Base-by-base conservation (phyloP, 2,797 vertebrate genomes). In the Anguilla pacifica region DNA sequence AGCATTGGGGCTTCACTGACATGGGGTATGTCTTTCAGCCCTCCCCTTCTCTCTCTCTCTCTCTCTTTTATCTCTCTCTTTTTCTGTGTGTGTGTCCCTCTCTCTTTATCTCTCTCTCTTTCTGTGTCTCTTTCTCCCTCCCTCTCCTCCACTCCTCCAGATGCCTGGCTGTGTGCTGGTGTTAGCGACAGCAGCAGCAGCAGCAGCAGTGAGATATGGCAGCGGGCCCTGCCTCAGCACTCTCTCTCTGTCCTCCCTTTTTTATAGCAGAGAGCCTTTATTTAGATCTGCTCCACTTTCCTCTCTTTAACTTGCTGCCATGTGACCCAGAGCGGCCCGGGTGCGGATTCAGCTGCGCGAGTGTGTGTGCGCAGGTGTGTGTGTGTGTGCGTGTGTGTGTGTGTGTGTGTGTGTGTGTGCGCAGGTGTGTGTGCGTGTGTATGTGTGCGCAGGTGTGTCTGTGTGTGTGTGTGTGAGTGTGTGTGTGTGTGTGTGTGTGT, bases 221-320 rank as follows among this genome's bases (percentile, higher is more conserved):
- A 49, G 77, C 1, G 77, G 5, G 43, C 74, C 11, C 22, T 31
- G 74, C 35, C 74, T 79, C 74, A 79, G 74, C 3, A 4, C 19
- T 25, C 43, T 49, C 43, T 49, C 46, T n/a, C 43, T 22, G 2
- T 25, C 15, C 77, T 81, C 39, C 19, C 43, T 22, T 82, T 19
- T 82, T 51, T 82, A 49, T 82, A 7, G 31, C 77, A 10, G 39
- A 7, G 79, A 49, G 43, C 46, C 79, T 82, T 82, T 82, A 82
- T 82, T 82, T 82, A 82, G 79, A 82, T 25, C 79, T 49, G 79
- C 79, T 82, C 79, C 79, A 82, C 79, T 82, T 82, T 82, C 22
- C 43, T 46, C 28, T 43, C 31, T 43, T 39, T 79, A 39, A 19
- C 31, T 22, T 39, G 31, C 74, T 79, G 74, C 74, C 39, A 51